These are phyloP conservation scores for Callipepla californica DNA, from an alignment of 2,113 vertebrate genomes.

Conservation along the genomic window DNA sequence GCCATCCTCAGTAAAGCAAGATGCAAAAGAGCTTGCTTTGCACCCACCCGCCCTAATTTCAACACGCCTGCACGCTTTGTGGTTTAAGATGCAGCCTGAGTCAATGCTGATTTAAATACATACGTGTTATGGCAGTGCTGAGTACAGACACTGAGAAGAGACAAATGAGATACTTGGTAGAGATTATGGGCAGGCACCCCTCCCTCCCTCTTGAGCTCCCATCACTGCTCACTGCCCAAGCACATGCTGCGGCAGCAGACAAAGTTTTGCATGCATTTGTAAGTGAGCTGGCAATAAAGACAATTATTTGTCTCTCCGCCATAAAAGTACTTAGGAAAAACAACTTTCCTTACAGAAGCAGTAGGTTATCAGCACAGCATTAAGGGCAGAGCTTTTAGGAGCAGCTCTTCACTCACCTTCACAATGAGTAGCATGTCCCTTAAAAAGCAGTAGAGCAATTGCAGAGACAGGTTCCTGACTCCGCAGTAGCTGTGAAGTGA, in stretches of 20 bases:
- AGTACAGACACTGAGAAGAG: constrained; percentile 22
- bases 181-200: constrained; percentile 4
- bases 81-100: not conserved
- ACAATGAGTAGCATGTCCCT: not conserved
- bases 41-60: not conserved
- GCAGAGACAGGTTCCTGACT: not conserved
- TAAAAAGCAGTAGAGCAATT: not conserved
- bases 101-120: not conserved
- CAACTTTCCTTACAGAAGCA: not conserved
- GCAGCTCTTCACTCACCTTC: not conserved
- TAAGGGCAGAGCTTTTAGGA: not conserved
- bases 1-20: not conserved
- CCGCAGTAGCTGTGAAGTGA: not conserved
- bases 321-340: not conserved
- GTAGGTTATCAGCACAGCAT: not conserved
- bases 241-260: not conserved
- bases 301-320: not conserved
- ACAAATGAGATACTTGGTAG: not conserved
- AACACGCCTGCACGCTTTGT: not conserved
- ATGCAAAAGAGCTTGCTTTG: not conserved
- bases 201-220: not conserved
- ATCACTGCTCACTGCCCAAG: not conserved
- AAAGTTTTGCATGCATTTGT: not conserved
- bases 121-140: not conserved
- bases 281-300: not conserved